Evolutionary conservation across 2,113 vertebrate genomes (phyloP), one percentile per base, ranked within the genome.

Genomic region (Myrmecobius fasciatus): DNA sequence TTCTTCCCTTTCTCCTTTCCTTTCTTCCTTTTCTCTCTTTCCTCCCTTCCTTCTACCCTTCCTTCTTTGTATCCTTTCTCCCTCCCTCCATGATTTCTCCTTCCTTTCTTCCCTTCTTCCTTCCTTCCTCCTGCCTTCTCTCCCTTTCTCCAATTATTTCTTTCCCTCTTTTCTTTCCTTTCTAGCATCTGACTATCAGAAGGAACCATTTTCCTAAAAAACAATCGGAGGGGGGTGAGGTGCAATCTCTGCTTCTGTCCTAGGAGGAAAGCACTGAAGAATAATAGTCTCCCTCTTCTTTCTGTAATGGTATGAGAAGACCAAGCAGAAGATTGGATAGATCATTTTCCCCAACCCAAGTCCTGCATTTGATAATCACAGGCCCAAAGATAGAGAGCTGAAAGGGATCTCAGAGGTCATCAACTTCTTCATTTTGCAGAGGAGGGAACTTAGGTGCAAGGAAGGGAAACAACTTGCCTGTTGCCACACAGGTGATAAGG

Each of bases 141-240:
- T 0, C 3, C 36, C 36, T n/a, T 22, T 53, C 53, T 53, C 20
- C 17, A 20, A 24, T 22, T 24, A 20, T 53, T 4, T 7, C 31
- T 14, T 26, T 36, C 11, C 10, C 3, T 31, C 14, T 0, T 75
- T 95, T 94, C 93, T 90, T 0, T 94, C 24, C 89, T 96, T 95
- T 60, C 60, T 89, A 0, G 0, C 91, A 91, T 95, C 93, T 92
- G 95, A 94, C 91, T 1, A 43, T 54, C 96, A 94, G 95, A 97
- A 97, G 93, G 92, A 91, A 51, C 94, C 94, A 96, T 97, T 98
- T 94, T 93, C 96, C 96, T n/a, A 20, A 10, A 22, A 83, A 43
- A 43, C 67, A 8, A 83, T 20, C 60, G 20, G 43, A 24, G 67
- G 6, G n/a, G 67, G 17, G 14, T n/a, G n/a, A 83, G 67, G 5